Evolutionary conservation across 1,140 invertebrate genomes (phyloP).

Genomic region (Cotesia glomerata): DNA sequence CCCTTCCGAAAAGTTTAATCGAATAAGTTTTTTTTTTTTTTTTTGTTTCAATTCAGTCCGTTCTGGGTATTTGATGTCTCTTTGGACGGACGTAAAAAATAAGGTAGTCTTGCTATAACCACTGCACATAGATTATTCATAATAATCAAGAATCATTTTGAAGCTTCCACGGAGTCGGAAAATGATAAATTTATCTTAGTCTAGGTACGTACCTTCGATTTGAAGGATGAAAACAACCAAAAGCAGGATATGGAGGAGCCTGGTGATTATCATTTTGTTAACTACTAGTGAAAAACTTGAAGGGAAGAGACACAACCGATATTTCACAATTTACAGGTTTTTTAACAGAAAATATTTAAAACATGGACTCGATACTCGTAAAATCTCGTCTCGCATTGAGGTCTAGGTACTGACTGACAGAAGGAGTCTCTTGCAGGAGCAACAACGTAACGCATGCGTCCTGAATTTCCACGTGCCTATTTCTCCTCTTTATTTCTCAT

Average conservation of each 20-base stretch:
- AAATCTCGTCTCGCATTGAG: conserved; percentile 43
- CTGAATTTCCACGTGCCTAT: conserved; percentile 47
- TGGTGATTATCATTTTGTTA: conserved; percentile 38
- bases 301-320: neutral
- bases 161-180: too few species aligned
- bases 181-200: neutral
- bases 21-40: neutral
- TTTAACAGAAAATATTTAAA: too few species aligned
- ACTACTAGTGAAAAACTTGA: too few species aligned
- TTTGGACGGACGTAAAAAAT: too few species aligned
- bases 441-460: conserved; percentile 53
- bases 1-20: conserved; percentile 34
- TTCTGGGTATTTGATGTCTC: too few species aligned
- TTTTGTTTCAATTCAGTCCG: neutral
- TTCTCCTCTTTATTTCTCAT: conserved; percentile 40
- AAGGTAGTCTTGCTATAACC: too few species aligned
- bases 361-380: neutral
- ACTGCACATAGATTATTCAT: too few species aligned
- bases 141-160: too few species aligned
- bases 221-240: conserved; percentile 28
- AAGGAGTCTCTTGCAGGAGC: conserved; percentile 46
- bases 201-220: conserved; percentile 29
- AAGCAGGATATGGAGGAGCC: conserved; percentile 32
- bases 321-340: too few species aligned
- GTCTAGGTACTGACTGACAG: conserved; percentile 53